Percentiles rank a stretch among this genome's conserved stretches.
phyloP scores from a whole-genome alignment of 2,888 invertebrate genomes.

The Podabrus alpinus region DNA sequence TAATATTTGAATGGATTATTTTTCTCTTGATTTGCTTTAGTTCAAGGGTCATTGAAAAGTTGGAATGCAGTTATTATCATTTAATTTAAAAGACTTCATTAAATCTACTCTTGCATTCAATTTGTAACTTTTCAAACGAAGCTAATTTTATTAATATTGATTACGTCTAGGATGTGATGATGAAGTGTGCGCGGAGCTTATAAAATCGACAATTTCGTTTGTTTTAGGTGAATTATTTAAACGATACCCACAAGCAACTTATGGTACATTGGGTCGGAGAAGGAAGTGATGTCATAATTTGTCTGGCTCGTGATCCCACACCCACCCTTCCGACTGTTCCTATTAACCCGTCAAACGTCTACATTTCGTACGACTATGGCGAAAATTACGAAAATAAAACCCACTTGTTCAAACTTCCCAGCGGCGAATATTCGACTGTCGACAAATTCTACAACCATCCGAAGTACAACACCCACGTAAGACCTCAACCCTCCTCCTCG shows the following conservation, averaged over 20 bases:
- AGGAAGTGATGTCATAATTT: conserved; percentile 84
- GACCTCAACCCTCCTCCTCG: conserved; percentile 52
- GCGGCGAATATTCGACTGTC: conserved; percentile 67
- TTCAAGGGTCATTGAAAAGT: not conserved
- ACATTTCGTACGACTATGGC: conserved; percentile 87
- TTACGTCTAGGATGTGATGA: too few relatives aligned
- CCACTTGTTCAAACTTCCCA: conserved; percentile 64
- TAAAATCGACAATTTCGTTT: not conserved
- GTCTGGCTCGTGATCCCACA: conserved; percentile 76
- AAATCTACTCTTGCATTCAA: too few relatives aligned
- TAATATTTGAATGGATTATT: not conserved
- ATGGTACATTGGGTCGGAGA: conserved; percentile 94
- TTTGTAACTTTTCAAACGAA: too few relatives aligned
- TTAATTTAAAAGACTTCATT: too few relatives aligned
- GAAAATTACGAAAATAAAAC: conserved; percentile 77
- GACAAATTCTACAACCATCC: conserved; percentile 87
- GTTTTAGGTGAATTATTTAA: conserved; percentile 72
- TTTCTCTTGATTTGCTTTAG: not conserved
- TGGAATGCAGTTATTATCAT: not conserved
- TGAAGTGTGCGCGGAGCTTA: not conserved
- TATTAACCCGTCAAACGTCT: conserved; percentile 71
- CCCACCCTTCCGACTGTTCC: conserved; percentile 54
- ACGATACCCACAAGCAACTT: conserved; percentile 86
- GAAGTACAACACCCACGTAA: conserved; percentile 77
- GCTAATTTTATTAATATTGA: too few relatives aligned